Evolutionary conservation across 1,140 invertebrate genomes (phyloP).

Genomic region (Drosophila eugracilis): DNA sequence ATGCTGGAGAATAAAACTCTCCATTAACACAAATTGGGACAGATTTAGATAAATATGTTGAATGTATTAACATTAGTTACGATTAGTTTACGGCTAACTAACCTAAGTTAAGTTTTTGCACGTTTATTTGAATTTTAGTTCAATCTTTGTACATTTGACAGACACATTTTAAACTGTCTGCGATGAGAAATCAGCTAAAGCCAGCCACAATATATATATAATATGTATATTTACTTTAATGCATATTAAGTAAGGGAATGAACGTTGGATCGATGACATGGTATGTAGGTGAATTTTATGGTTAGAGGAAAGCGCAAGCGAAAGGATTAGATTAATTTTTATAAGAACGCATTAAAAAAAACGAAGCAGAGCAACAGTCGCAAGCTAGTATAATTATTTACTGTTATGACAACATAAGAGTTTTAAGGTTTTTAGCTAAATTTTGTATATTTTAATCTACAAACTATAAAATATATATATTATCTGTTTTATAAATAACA

Average conservation of each 20-base stretch:
- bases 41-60: conserved; percentile 40
- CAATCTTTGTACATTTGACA: conserved; percentile 42
- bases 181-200: conserved; percentile 56
- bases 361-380: conserved; percentile 24
- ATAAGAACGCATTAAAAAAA: conserved; percentile 42
- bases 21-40: neutral
- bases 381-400: conserved; percentile 77
- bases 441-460: conserved; percentile 83
- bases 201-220: conserved; percentile 55
- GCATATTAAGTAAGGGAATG: conserved; percentile 33
- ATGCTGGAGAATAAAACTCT: neutral
- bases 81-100: conserved; percentile 26
- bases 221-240: conserved; percentile 40
- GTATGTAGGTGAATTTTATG: conserved; percentile 61
- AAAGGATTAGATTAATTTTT: conserved; percentile 56
- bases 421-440: conserved; percentile 82
- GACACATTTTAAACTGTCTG: conserved; percentile 46
- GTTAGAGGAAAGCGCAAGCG: conserved; percentile 28
- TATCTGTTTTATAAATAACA: conserved; percentile 82
- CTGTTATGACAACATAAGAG: conserved; percentile 72
- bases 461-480: conserved; percentile 75
- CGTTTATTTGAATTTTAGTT: conserved; percentile 32
- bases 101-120: conserved; percentile 24
- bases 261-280: conserved; percentile 31
- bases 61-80: conserved; percentile 34